Evolutionary conservation across 2,888 invertebrate species (phyloP).

Genomic region (Drosophila pseudotakahashii): DNA sequence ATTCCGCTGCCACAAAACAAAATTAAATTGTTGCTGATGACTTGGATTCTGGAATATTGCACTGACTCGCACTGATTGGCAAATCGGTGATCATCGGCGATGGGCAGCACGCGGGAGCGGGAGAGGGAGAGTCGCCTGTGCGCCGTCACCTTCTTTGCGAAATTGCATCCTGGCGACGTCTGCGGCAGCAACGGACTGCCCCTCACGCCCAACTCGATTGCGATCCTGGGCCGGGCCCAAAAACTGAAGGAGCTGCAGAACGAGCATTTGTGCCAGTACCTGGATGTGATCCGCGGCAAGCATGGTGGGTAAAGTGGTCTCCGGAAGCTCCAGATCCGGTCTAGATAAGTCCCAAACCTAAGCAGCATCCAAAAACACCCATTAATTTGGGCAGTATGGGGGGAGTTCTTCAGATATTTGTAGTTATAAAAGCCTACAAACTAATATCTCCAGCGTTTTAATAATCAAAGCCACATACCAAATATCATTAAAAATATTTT

Average conservation of each 20-base stretch:
- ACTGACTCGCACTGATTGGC: background rate
- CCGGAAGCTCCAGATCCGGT: background rate
- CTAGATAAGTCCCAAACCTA: background rate
- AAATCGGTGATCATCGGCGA: conserved; percentile 1
- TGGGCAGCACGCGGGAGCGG: conserved; percentile 37
- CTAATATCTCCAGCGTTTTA: no score
- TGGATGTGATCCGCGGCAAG: conserved; percentile 96
- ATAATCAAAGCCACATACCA: no score
- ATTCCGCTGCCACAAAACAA: conserved; percentile 14
- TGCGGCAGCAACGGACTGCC: conserved; percentile 98
- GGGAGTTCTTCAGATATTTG: no score
- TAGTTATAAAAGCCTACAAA: no score
- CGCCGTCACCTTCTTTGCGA: conserved; percentile 96
- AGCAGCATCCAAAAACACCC: background rate
- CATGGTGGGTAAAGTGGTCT: conserved; percentile 88
- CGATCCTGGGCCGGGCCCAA: conserved; percentile 95
- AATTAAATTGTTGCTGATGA: conserved; percentile 59
- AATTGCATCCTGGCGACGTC: conserved; percentile 93
- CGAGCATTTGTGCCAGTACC: conserved; percentile 93
- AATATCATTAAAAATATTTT: no score
- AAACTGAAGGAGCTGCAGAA: conserved; percentile 91
- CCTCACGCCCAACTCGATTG: conserved; percentile 97
- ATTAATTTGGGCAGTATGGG: background rate
- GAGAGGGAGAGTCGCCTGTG: conserved; percentile 85
- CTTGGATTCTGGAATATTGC: background rate